Conservation (phyloP, 1,140 invertebrate species). For the Zaprionus lachaisei region DNA sequence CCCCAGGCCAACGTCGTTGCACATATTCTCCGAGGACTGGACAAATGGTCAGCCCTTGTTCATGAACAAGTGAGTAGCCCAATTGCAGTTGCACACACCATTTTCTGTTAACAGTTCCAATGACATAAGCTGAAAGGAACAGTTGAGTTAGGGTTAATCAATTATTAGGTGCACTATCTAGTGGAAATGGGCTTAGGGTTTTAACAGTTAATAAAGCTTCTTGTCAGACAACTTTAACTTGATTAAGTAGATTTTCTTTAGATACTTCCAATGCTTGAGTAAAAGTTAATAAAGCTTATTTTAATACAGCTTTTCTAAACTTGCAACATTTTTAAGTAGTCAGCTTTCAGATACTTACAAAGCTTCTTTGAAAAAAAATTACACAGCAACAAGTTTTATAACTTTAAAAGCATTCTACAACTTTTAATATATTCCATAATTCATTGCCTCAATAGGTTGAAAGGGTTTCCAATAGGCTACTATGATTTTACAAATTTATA, state of each 20-base stretch:
- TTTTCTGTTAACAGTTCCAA: not conserved
- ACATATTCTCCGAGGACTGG: conserved; percentile 91
- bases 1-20: conserved; percentile 88
- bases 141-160: not conserved
- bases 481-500: not conserved
- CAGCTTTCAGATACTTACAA: not conserved
- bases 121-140: not conserved
- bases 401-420: not conserved
- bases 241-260: no score
- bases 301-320: no score
- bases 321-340: no score
- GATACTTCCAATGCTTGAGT: no score
- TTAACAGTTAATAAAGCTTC: no score
- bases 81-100: not conserved
- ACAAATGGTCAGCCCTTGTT: conserved; percentile 84
- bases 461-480: not conserved
- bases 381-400: no score
- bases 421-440: no score
- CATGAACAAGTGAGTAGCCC: conserved; percentile 80
- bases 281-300: no score
- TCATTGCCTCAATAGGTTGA: not conserved
- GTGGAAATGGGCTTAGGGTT: no score
- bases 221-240: no score
- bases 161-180: no score
- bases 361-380: not conserved